Evolutionary conservation across 53 echinoderm and acorn worm species (phyloP).

Genomic region (Luidia sarsii): DNA sequence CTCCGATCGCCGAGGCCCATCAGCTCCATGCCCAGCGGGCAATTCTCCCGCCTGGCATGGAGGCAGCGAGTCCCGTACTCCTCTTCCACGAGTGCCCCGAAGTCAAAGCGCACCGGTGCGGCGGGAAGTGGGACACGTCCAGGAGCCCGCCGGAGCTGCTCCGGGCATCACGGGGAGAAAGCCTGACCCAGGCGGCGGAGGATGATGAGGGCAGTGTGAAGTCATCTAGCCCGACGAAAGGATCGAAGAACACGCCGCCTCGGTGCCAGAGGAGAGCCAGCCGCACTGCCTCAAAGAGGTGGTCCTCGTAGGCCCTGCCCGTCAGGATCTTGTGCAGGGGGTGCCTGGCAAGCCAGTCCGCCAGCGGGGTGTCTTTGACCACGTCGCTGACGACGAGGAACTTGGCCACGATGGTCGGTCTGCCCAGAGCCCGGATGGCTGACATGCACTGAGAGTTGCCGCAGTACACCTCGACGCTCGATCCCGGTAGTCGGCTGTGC

Average conservation of each 20-base stretch:
- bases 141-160: not conserved
- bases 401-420: not conserved
- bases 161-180: not conserved
- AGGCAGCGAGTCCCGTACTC: not conserved
- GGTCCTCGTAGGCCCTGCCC: not conserved
- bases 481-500: not conserved
- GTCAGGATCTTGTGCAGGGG: slow-evolving; percentile 10
- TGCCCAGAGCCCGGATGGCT: not conserved
- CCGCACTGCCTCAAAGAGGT: slow-evolving; percentile 2
- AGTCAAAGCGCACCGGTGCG: not conserved
- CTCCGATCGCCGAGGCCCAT: too few relatives aligned
- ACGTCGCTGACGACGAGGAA: not conserved
- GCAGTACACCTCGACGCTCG: not conserved
- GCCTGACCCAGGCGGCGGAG: slow-evolving; percentile 26
- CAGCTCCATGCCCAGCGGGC: not conserved
- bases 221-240: not conserved
- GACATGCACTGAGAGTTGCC: slow-evolving; percentile 11
- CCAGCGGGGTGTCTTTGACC: not conserved
- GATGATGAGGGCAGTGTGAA: not conserved
- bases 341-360: slow-evolving; percentile 6
- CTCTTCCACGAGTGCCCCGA: not conserved
- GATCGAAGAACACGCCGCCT: slow-evolving; percentile 11
- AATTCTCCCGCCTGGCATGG: not conserved
- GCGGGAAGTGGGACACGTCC: not conserved
- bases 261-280: slow-evolving; percentile 15